These are phyloP conservation scores for Phlogophora meticulosa DNA, from an alignment of 2,888 invertebrate genomes.

Conservation along the genomic window DNA sequence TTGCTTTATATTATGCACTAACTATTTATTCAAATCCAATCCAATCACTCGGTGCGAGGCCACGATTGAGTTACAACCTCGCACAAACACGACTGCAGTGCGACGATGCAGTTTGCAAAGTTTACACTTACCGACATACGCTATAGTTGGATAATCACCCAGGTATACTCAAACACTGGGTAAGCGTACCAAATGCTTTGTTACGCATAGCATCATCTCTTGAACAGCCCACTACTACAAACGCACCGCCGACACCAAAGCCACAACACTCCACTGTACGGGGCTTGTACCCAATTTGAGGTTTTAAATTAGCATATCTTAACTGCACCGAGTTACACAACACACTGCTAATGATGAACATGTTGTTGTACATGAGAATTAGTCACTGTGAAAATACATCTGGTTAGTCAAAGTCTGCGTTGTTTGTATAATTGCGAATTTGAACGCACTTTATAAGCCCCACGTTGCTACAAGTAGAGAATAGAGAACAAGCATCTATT, in stretches of 20 bases:
- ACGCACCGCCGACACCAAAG: slow-evolving; percentile 66
- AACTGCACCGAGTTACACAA: slow-evolving; percentile 69
- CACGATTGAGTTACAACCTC: neutral
- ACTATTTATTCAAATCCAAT: neutral
- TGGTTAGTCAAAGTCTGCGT: slow-evolving; percentile 62
- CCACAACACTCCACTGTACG: slow-evolving; percentile 68
- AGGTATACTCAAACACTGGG: slow-evolving; percentile 22
- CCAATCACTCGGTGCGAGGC: neutral
- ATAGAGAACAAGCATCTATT: slow-evolving; percentile 1
- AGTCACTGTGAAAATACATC: slow-evolving; percentile 58
- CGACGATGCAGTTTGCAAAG: neutral
- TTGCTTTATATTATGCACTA: neutral
- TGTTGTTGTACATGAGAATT: slow-evolving; percentile 54
- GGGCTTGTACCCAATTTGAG: slow-evolving; percentile 74
- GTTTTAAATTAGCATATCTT: slow-evolving; percentile 81
- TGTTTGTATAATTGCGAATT: slow-evolving; percentile 45
- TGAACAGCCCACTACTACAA: slow-evolving; percentile 66
- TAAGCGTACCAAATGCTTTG: slow-evolving; percentile 55
- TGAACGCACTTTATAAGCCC: slow-evolving; percentile 30
- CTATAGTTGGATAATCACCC: slow-evolving; percentile 16
- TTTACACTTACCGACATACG: neutral
- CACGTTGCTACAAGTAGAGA: slow-evolving; percentile 15
- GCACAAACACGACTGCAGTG: neutral
- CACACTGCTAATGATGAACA: slow-evolving; percentile 71
- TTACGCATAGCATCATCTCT: slow-evolving; percentile 64